Percentiles rank a stretch among this genome's conserved stretches.
These are phyloP conservation scores for Oceanodroma tethys DNA, from an alignment of 2,113 vertebrate genomes.

Conservation along the genomic window DNA sequence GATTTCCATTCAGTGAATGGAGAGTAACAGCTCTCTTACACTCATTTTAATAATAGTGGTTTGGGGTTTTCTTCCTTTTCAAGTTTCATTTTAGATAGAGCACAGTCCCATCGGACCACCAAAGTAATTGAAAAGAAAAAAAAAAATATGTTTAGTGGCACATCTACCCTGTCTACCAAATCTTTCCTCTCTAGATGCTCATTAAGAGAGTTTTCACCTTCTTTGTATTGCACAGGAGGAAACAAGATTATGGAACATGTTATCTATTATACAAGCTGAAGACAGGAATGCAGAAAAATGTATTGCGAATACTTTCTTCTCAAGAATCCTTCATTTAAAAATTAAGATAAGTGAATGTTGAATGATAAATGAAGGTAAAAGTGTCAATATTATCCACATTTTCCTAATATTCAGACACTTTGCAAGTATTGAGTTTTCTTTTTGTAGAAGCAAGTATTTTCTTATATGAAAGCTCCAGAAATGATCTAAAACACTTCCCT, in stretches of 20 bases:
- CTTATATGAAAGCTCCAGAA: not conserved
- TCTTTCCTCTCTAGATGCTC: not conserved
- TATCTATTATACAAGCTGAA: not conserved
- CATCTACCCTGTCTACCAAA: not conserved
- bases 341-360: not conserved
- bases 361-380: not conserved
- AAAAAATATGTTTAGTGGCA: not conserved
- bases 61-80: not conserved
- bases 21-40: not conserved
- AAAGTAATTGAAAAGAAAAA: not conserved
- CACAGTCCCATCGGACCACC: not conserved
- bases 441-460: not conserved
- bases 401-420: not conserved
- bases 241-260: not conserved
- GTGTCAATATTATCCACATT: not conserved
- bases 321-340: not conserved
- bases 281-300: not conserved
- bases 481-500: not conserved
- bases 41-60: constrained; percentile 26
- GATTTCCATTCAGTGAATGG: constrained; percentile 22
- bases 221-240: not conserved
- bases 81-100: constrained; percentile 33
- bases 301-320: not conserved
- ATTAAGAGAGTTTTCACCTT: not conserved
- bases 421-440: not conserved